Base-by-base conservation (phyloP, 2,888 invertebrate genomes). In the Metacarcinus magister region DNA sequence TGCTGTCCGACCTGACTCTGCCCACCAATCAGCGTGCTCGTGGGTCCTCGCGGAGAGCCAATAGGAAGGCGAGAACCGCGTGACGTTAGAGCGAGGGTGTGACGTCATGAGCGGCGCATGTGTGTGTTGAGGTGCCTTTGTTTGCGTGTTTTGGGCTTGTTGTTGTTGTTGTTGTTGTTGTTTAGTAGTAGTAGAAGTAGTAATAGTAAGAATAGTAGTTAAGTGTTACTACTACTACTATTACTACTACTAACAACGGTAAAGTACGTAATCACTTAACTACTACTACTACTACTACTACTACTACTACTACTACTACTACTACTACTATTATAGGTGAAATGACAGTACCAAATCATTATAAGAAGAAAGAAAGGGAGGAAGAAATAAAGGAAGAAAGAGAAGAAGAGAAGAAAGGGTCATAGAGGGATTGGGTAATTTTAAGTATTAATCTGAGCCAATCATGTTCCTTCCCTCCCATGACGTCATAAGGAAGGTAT, bases 331-430 rank as follows among this genome's bases (percentile, higher is more conserved):
- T 44, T 91, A 91, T 44, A 7, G 19, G 8, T 91, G 92, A 92
- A 2, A 39, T 2, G 67, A 60, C 3, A 13, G 19, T 2, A 43
- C 5, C 39, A 2, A 19, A 93, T 32, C 23, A n/a, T 32, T 28
- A 93, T 28, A 93, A 67, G 32, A 39, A 93, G 93, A 67, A 39
- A 67, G 93, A 60, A 67, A 93, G 67, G 32, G 93, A 93, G 93
- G 32, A 32, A 93, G 67, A 93, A 54, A 93, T 54, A 93, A 54
- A 93, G 92, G 54, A 54, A 93, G 92, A 93, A 54, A 93, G 92
- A 93, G 92, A 92, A 46, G 44, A 46, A 48, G 54, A 7, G 54
- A 54, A 7, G 54, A 54, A 3, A 23, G 19, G 54, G 90, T 13
- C 1, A 90, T 10, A 10, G 54, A 54, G 16, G 1, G 54, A 16